These are phyloP conservation scores for Scaptomyza montana DNA, from an alignment of 1,140 invertebrate species.

Conservation along the genomic window DNA sequence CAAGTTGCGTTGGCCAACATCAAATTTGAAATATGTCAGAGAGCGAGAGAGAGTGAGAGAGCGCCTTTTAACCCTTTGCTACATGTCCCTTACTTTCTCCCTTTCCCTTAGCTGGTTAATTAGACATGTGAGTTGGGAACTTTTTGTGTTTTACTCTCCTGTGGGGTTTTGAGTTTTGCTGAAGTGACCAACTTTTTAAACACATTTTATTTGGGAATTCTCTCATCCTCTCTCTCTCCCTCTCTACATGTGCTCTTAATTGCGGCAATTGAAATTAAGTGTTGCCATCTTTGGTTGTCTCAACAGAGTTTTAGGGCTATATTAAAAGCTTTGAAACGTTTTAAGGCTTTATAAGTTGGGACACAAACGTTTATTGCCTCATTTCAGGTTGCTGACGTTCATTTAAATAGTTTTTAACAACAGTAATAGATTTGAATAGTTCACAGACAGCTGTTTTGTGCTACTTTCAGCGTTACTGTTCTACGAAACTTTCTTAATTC, in stretches of 20 bases:
- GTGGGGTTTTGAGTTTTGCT: slow-evolving; percentile 15
- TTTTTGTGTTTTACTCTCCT: slow-evolving; percentile 27
- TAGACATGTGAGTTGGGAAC: slow-evolving; percentile 72
- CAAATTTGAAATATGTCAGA: slow-evolving; percentile 54
- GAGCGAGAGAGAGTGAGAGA: neutral
- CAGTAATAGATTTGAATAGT: slow-evolving; percentile 41
- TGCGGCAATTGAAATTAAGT: slow-evolving; percentile 80
- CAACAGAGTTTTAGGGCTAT: slow-evolving; percentile 2
- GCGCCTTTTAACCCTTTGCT: slow-evolving; percentile 33
- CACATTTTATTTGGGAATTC: slow-evolving; percentile 62
- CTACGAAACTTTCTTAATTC: neutral
- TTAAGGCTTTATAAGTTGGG: slow-evolving; percentile 59
- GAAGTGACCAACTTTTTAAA: slow-evolving; percentile 64
- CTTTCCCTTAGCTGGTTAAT: slow-evolving; percentile 56
- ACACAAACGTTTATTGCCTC: slow-evolving; percentile 64
- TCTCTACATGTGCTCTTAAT: slow-evolving; percentile 63
- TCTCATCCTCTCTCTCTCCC: neutral
- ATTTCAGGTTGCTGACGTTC: slow-evolving; percentile 42
- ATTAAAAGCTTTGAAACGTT: slow-evolving; percentile 33
- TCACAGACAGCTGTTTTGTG: neutral
- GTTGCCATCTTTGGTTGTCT: slow-evolving; percentile 57
- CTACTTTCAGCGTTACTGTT: neutral
- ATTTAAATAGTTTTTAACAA: slow-evolving; percentile 28
- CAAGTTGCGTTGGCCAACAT: slow-evolving; percentile 57
- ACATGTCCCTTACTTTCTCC: neutral